A percentile compares a stretch with the other conserved stretches of the same genome.
Conservation (phyloP, 92 coral and sea anemone species). For the Chrysogorgia sp. region DNA sequence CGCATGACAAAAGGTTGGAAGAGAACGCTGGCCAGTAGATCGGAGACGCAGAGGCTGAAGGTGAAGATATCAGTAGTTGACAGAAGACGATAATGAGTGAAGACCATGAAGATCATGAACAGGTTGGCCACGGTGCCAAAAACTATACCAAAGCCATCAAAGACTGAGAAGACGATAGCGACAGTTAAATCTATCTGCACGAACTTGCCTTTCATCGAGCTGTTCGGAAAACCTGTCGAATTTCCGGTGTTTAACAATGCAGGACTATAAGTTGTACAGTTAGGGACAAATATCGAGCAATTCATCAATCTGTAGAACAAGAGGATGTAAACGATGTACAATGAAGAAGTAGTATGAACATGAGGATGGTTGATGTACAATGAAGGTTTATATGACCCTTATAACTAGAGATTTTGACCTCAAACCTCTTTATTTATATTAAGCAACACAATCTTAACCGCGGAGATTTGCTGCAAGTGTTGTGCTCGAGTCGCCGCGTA, state of each 20-base stretch:
- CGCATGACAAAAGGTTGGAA: slow-evolving; percentile 35
- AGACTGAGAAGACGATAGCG: slow-evolving; percentile 9
- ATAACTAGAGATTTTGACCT: too few species aligned
- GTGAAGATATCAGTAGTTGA: slow-evolving; percentile 26
- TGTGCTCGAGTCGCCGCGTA: too few species aligned
- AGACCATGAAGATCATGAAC: neutral
- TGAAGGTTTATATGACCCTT: too few species aligned
- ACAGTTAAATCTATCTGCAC: slow-evolving; percentile 32
- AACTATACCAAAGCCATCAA: slow-evolving; percentile 15
- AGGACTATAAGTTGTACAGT: neutral
- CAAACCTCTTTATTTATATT: too few species aligned
- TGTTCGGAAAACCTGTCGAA: neutral
- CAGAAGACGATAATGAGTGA: slow-evolving; percentile 9
- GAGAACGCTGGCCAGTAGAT: slow-evolving; percentile 39
- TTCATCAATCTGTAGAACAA: neutral
- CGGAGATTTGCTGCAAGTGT: too few species aligned
- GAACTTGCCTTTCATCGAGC: neutral
- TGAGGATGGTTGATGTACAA: too few species aligned
- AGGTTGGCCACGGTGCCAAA: slow-evolving; percentile 17
- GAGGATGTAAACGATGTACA: neutral
- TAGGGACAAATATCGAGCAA: neutral
- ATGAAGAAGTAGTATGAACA: too few species aligned
- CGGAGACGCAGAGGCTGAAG: slow-evolving; percentile 31
- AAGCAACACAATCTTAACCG: too few species aligned
- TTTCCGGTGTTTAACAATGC: neutral